phyloP scores from a whole-genome alignment of 2,888 invertebrate species.

The Caenorhabditis doughertyi region DNA sequence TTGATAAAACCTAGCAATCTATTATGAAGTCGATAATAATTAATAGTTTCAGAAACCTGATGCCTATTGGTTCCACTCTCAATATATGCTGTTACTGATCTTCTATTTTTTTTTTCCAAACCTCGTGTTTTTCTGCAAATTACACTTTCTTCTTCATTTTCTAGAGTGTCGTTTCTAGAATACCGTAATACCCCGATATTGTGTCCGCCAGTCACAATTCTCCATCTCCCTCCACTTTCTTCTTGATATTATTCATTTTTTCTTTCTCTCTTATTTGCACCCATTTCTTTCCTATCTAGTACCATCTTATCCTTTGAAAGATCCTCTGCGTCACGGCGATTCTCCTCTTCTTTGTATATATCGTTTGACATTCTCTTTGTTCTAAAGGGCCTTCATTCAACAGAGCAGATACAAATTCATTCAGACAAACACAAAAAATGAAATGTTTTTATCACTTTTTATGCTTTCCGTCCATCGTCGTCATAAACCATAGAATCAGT shows the following conservation, averaged over 20 bases:
- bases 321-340: constrained; percentile 20
- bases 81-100: too few relatives aligned
- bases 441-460: constrained; percentile 2
- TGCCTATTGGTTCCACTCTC: too few relatives aligned
- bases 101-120: too few relatives aligned
- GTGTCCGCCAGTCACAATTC: not conserved
- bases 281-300: constrained; percentile 6
- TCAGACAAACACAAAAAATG: too few relatives aligned
- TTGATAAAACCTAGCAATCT: too few relatives aligned
- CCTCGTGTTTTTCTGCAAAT: too few relatives aligned
- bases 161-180: not conserved
- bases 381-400: too few relatives aligned
- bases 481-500: constrained; percentile 17
- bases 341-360: not conserved
- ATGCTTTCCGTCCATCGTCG: not conserved
- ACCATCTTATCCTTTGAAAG: constrained; percentile 16
- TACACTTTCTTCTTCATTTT: constrained; percentile 1
- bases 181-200: not conserved
- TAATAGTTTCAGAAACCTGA: too few relatives aligned
- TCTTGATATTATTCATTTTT: not conserved
- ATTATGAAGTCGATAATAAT: too few relatives aligned
- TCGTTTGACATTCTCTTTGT: too few relatives aligned
- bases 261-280: constrained; percentile 8
- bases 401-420: too few relatives aligned
- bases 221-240: not conserved